phyloP scores from a whole-genome alignment of 37 sponge, comb jelly and placozoan genomes.

The Chondrosia reniformis region DNA sequence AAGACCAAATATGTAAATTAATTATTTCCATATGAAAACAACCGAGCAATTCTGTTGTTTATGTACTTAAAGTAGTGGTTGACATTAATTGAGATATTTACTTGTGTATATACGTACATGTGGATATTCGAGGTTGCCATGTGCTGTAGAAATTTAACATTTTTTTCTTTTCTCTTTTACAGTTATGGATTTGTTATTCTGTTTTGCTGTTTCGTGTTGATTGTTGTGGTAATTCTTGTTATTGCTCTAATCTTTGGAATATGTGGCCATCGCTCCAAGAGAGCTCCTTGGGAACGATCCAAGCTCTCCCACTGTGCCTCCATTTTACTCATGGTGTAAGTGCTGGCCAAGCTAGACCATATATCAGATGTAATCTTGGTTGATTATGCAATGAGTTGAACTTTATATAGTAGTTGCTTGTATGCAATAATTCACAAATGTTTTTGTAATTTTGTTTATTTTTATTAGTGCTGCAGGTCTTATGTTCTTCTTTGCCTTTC shows the following conservation, averaged over 20 bases:
- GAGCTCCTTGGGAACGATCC: slow-evolving; percentile 32
- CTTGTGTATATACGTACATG: no score
- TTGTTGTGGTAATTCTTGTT: slow-evolving; percentile 30
- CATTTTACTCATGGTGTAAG: slow-evolving; percentile 55
- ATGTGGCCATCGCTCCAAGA: slow-evolving; percentile 40
- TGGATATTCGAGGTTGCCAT: not conserved
- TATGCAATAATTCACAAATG: not conserved
- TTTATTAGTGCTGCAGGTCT: slow-evolving; percentile 37
- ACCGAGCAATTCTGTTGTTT: no score
- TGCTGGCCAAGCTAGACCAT: not conserved
- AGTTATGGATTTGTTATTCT: slow-evolving; percentile 69
- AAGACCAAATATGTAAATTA: no score
- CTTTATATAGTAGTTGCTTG: not conserved
- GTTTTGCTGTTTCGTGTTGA: slow-evolving; percentile 38
- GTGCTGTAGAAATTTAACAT: no score
- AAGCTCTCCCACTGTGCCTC: slow-evolving; percentile 61
- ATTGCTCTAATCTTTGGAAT: slow-evolving; percentile 46
- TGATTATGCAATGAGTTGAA: not conserved
- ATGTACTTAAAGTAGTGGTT: not conserved
- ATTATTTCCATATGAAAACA: no score
- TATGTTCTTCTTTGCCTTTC: slow-evolving; percentile 53
- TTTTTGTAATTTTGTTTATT: not conserved
- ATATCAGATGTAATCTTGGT: not conserved
- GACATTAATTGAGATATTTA: not conserved
- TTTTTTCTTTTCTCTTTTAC: not conserved